phyloP scores from a whole-genome alignment of 2,113 vertebrate genomes.

The Mungos mungo region DNA sequence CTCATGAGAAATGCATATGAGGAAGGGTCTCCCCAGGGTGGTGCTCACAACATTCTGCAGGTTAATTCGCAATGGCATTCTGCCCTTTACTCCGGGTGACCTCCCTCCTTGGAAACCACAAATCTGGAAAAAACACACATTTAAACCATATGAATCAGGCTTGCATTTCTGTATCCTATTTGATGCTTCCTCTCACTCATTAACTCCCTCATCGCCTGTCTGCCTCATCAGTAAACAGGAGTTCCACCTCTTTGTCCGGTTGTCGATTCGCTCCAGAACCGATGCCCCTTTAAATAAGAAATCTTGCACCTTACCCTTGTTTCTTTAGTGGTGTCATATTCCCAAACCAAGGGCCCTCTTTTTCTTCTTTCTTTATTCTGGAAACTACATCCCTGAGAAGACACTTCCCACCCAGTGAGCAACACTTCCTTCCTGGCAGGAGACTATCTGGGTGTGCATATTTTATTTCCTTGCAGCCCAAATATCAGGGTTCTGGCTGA shows the following conservation, averaged over 20 bases:
- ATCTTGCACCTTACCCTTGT: neutral
- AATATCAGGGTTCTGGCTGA: conserved; percentile 30
- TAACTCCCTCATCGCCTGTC: neutral
- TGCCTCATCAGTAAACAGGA: neutral
- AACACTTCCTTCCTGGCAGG: neutral
- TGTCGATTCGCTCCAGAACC: neutral
- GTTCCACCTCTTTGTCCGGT: neutral
- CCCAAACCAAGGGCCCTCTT: neutral
- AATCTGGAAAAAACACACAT: neutral
- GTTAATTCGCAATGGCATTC: neutral
- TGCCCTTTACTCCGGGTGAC: neutral
- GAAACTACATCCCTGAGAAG: neutral
- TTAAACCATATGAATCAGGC: neutral
- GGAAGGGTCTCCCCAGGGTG: neutral
- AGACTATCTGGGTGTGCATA: neutral
- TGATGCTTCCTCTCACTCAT: neutral
- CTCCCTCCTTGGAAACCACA: neutral
- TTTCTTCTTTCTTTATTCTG: neutral
- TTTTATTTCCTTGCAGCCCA: neutral
- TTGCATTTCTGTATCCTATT: neutral
- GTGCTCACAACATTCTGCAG: fast-evolving
- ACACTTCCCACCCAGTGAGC: neutral
- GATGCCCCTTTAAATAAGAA: neutral
- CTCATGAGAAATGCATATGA: neutral
- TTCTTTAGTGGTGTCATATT: neutral